Evolutionary conservation across 2,888 invertebrate species (phyloP).

Genomic region (Antitype chi): DNA sequence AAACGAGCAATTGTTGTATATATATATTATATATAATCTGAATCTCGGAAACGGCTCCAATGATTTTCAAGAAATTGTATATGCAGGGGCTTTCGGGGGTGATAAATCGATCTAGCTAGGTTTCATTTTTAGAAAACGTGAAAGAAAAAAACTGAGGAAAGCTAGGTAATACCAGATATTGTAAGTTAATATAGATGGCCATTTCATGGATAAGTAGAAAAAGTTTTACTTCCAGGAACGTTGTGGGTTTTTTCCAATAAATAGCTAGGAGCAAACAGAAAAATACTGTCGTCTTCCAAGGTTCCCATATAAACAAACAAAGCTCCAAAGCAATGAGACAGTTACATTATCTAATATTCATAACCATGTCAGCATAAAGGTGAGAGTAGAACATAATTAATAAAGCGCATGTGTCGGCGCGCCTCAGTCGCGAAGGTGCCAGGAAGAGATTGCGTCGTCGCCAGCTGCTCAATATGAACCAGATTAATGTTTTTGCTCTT

Average conservation of each 20-base stretch:
- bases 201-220: neutral
- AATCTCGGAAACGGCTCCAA: no score
- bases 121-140: no score
- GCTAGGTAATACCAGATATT: neutral
- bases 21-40: no score
- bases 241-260: neutral
- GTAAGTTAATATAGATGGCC: neutral
- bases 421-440: slow-evolving; percentile 57
- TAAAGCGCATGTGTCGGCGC: slow-evolving; percentile 65
- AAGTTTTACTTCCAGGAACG: neutral
- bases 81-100: no score
- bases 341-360: slow-evolving; percentile 58
- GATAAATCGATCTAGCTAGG: no score
- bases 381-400: slow-evolving; percentile 63
- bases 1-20: no score
- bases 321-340: slow-evolving; percentile 22
- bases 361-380: slow-evolving; percentile 55
- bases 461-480: slow-evolving; percentile 66
- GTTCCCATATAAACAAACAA: slow-evolving; percentile 19
- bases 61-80: no score
- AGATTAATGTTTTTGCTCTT: slow-evolving; percentile 68
- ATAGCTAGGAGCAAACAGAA: neutral
- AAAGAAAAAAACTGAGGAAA: no score
- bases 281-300: neutral
- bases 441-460: slow-evolving; percentile 64